phyloP scores from a whole-genome alignment of 2,888 invertebrate species.

The Drosophila antonietae region DNA sequence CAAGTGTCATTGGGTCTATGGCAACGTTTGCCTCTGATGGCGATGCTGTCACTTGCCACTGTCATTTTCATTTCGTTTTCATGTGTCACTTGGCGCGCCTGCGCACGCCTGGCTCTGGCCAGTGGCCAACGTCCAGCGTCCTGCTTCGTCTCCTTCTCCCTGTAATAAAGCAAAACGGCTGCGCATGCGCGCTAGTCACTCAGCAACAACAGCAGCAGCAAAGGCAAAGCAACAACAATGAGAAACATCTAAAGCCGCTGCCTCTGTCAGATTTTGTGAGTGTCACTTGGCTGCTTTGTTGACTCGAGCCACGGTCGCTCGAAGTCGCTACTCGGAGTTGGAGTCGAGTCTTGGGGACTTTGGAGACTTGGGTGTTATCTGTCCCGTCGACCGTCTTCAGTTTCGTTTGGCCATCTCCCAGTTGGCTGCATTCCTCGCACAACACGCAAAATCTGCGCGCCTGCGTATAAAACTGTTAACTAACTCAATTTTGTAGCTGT shows the following conservation, averaged over 20 bases:
- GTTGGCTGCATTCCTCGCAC: slow-evolving; percentile 56
- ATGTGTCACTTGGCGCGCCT: slow-evolving; percentile 77
- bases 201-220: slow-evolving; percentile 48
- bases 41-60: slow-evolving; percentile 74
- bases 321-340: too few species aligned
- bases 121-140: not conserved
- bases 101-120: slow-evolving; percentile 21
- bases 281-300: slow-evolving; percentile 74
- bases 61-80: slow-evolving; percentile 79
- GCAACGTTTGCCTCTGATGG: slow-evolving; percentile 55
- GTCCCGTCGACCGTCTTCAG: slow-evolving; percentile 75
- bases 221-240: slow-evolving; percentile 44
- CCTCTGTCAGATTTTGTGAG: slow-evolving; percentile 78
- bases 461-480: slow-evolving; percentile 85
- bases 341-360: slow-evolving; percentile 25
- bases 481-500: slow-evolving; percentile 85
- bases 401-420: slow-evolving; percentile 53
- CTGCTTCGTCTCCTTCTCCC: slow-evolving; percentile 27
- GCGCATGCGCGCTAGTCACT: slow-evolving; percentile 66
- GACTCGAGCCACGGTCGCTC: slow-evolving; percentile 18
- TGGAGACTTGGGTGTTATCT: slow-evolving; percentile 69
- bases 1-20: slow-evolving; percentile 27
- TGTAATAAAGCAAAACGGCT: slow-evolving; percentile 72
- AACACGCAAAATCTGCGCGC: slow-evolving; percentile 81
- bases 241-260: slow-evolving; percentile 55